Evolutionary conservation across 2,797 vertebrate species (phyloP), one percentile per base, ranked within the genome.

Genomic region (Odontamblyopus lacepedii): DNA sequence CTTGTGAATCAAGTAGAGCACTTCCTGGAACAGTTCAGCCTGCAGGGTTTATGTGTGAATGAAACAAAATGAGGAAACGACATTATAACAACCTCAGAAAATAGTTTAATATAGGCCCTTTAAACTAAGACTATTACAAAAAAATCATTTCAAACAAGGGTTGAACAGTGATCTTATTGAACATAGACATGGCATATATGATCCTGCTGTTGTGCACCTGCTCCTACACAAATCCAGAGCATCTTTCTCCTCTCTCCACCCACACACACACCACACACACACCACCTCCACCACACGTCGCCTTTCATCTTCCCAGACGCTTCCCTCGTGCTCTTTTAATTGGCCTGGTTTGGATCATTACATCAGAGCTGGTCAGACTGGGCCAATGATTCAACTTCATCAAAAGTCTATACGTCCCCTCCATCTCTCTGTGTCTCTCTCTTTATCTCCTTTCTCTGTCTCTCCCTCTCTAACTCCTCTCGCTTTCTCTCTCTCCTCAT

Each of bases 261-360:
- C 63, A 59, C 63, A 56, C 63, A 56, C 53, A 27, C 57, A 41
- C 41, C 38, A 2, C 63, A 56, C 63, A 57, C 53, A 27, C 57
- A 41, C 41, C 38, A 2, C 23, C 23, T 23, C 38, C 38, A 41
- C 38, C 41, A 1, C 30, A 11, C 68, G 63, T 71, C 30, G 61
- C 35, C 56, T 71, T 74, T 86, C 72, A 78, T 76, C 73, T 72
- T 48, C 1, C 51, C 70, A 78, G 78, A 79, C 82, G 44, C 78
- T 60, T 79, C 78, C 72, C 30, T 84, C 76, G 70, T 73, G 67
- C 69, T 48, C 68, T 68, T 84, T 75, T 82, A 84, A 83, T 85
- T 79, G 74, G 71, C 50, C 60, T 51, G 64, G 32, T 72, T 82
- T 82, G 80, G 77, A 81, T 87, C 63, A 67, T 74, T 74, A 82